Conservation (phyloP, 2,113 vertebrate genomes). For the Neodon shergylaensis region DNA sequence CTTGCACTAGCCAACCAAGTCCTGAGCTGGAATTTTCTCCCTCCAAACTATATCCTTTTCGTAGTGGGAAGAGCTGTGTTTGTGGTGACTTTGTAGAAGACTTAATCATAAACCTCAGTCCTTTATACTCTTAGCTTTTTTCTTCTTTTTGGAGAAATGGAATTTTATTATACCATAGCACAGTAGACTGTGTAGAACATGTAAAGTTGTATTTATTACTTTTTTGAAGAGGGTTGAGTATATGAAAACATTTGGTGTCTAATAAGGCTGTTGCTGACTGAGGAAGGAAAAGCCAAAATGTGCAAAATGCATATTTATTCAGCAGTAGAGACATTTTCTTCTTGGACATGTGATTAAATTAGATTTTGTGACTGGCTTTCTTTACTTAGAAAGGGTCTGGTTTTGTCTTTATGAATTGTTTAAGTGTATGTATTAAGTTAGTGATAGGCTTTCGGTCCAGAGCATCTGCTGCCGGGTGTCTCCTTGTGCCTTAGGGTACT, state of each 20-base stretch:
- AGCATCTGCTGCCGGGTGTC: background rate
- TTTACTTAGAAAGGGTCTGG: background rate
- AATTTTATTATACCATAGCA: background rate
- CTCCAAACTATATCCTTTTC: conserved; percentile 99
- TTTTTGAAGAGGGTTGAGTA: background rate
- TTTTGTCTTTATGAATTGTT: conserved; percentile 36
- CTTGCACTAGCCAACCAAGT: conserved; percentile 98
- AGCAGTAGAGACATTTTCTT: background rate
- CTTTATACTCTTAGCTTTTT: background rate
- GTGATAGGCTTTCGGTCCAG: background rate
- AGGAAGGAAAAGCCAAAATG: background rate
- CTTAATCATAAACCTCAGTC: background rate
- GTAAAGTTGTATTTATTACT: background rate
- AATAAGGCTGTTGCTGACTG: background rate
- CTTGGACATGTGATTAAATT: background rate
- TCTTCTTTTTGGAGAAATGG: background rate
- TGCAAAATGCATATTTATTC: background rate
- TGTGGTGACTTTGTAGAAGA: background rate
- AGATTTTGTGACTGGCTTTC: conserved; percentile 18
- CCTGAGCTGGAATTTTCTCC: conserved; percentile 99
- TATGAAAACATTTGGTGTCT: background rate
- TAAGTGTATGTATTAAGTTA: background rate
- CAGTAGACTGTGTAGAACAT: background rate
- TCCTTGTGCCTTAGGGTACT: background rate
- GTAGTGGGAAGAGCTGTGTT: background rate